Evolutionary conservation across 2,888 invertebrate species (phyloP), one percentile per base, ranked within the genome.

Genomic region (Bimastos eiseni): DNA sequence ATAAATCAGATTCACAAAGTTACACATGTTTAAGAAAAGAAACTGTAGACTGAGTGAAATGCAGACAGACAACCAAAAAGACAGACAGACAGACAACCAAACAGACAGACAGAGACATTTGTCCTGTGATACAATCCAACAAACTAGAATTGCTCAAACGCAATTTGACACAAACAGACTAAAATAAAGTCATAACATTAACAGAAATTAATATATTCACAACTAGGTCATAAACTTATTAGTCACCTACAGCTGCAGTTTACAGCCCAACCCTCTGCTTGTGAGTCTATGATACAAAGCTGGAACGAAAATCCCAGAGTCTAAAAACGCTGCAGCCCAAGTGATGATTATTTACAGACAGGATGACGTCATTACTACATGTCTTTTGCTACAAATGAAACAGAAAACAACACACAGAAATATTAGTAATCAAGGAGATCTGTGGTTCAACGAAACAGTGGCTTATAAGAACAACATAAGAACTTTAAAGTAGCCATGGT

Each of bases 131-230:
- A n/a, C n/a, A 70, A n/a, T n/a, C n/a, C 70, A 70, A n/a, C 70
- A 70, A 70, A 70, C 70, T 8, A n/a, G 30, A 70, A 30, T n/a
- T n/a, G n/a, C 30, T 70, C 70, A 70, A 70, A 70, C 70, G 30
- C 1, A 70, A 70, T n/a, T 70, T 11, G n/a, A 70, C 70, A 11
- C 13, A 1, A 70, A 70, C 30, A 70, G 70, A n/a, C n/a, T 70
- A 70, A 70, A 70, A 70, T 70, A 70, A 70, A 70, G 70, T 70
- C 70, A 30, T 70, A n/a, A 70, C 70, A n/a, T 70, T 70, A n/a
- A n/a, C 5, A 70, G 70, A 70, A 70, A 70, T 70, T 70, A 70
- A n/a, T 70, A 30, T 70, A 70, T 70, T n/a, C 30, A 70, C 70
- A 70, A 70, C 70, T 70, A 70, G 70, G 70, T n/a, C 70, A 70